Evolutionary conservation across 2,113 vertebrate genomes (phyloP).

Genomic region (Spizaetus ornatus): DNA sequence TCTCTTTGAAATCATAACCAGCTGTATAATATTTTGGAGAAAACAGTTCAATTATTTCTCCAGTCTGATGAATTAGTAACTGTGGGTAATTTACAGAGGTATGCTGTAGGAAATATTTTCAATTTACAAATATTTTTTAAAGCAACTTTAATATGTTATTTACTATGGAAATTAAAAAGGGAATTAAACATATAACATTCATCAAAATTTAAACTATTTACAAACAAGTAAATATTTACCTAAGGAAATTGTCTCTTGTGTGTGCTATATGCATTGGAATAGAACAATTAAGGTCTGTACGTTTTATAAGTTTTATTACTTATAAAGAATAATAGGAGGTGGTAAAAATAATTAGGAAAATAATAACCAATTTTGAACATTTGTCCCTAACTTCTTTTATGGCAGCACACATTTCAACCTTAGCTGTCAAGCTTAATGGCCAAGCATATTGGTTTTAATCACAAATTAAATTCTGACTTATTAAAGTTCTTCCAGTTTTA

Average conservation of each 20-base stretch:
- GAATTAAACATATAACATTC: neutral
- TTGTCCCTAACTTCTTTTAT: neutral
- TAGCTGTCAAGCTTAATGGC: neutral
- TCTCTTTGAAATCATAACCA: neutral
- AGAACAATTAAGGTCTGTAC: neutral
- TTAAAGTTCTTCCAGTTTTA: neutral
- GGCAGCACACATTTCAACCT: neutral
- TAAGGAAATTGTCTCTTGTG: neutral
- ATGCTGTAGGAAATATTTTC: neutral
- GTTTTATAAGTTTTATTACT: neutral
- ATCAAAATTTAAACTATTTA: conserved; percentile 7
- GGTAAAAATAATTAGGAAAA: conserved; percentile 19
- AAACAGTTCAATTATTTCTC: neutral
- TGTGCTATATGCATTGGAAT: neutral
- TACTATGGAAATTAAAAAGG: neutral
- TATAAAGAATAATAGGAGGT: neutral
- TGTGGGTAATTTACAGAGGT: neutral
- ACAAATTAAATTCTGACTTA: conserved; percentile 21
- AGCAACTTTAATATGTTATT: neutral
- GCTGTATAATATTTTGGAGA: neutral
- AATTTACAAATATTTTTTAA: neutral
- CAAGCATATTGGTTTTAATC: conserved; percentile 7
- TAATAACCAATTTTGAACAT: neutral
- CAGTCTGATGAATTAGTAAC: neutral
- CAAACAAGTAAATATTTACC: neutral